These are phyloP conservation scores for Lycaon pictus DNA, from an alignment of 2,113 vertebrate genomes.

Conservation along the genomic window DNA sequence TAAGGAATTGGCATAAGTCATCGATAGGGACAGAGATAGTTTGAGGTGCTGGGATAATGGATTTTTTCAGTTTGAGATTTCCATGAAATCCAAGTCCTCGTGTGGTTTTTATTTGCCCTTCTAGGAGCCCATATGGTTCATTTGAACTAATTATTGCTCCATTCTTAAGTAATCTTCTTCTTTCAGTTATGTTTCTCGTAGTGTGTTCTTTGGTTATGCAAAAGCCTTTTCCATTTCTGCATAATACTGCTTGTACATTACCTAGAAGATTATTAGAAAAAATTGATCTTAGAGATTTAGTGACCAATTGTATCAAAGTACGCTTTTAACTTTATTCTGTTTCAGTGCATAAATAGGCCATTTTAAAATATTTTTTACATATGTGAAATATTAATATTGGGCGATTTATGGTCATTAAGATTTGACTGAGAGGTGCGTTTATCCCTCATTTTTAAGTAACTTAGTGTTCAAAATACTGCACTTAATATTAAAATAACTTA, in stretches of 20 bases:
- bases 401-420: background rate
- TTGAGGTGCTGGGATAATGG: constrained; percentile 82
- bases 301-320: constrained; percentile 11
- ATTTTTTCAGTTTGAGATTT: constrained; percentile 79
- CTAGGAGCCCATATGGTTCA: constrained; percentile 75
- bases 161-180: constrained; percentile 71
- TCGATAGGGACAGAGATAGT: constrained; percentile 81
- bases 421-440: background rate
- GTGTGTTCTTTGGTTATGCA: constrained; percentile 86
- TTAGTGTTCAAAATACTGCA: constrained; percentile 48
- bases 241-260: constrained; percentile 84
- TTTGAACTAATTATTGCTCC: constrained; percentile 80
- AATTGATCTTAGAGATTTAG: constrained; percentile 7
- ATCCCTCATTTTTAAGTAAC: background rate
- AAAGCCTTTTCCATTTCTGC: constrained; percentile 84
- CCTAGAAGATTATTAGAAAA: constrained; percentile 77
- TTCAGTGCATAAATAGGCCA: constrained; percentile 4
- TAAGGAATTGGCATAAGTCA: constrained; percentile 83
- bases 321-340: constrained; percentile 6
- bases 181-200: constrained; percentile 74
- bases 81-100: constrained; percentile 85
- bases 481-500: constrained; percentile 50
- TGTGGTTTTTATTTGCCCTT: constrained; percentile 80
- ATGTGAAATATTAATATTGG: background rate
- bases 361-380: background rate